phyloP scores from a whole-genome alignment of 2,797 vertebrate genomes.

The Anomalospiza imberbis region DNA sequence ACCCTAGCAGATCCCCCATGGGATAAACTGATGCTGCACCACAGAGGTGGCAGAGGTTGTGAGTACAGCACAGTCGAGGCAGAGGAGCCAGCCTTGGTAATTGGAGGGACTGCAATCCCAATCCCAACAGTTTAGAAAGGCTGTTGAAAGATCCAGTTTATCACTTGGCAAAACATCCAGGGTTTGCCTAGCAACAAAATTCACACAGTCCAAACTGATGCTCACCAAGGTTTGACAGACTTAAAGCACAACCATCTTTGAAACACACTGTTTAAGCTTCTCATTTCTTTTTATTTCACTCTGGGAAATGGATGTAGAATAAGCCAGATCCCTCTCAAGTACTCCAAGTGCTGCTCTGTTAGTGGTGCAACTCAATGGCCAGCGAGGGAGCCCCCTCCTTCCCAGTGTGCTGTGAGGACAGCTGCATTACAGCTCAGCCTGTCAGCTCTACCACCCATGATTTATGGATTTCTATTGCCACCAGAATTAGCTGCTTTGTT shows the following conservation, averaged over 20 bases:
- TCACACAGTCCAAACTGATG: not conserved
- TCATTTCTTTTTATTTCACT: not conserved
- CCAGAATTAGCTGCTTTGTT: not conserved
- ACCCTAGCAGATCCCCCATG: rapidly evolving
- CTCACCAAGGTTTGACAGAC: not conserved
- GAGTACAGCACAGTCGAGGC: rapidly evolving
- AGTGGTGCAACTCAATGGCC: rapidly evolving
- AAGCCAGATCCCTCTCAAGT: not conserved
- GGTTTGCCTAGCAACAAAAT: not conserved
- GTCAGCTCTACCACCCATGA: not conserved
- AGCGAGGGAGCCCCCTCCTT: rapidly evolving
- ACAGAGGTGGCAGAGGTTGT: rapidly evolving
- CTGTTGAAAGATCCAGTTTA: not conserved
- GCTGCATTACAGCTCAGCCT: not conserved
- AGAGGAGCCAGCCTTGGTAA: not conserved
- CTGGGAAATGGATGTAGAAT: not conserved
- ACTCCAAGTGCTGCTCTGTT: rapidly evolving
- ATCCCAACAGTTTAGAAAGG: not conserved
- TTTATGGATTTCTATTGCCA: not conserved
- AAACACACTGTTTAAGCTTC: not conserved
- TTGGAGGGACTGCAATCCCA: not conserved
- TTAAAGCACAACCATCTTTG: not conserved
- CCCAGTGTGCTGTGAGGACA: rapidly evolving
- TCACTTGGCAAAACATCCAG: not conserved
- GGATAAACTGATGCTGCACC: not conserved